Percentiles rank a stretch among this genome's conserved stretches.
phyloP scores from a whole-genome alignment of 2,888 invertebrate genomes.

The Rambutsinella grinnellia region DNA sequence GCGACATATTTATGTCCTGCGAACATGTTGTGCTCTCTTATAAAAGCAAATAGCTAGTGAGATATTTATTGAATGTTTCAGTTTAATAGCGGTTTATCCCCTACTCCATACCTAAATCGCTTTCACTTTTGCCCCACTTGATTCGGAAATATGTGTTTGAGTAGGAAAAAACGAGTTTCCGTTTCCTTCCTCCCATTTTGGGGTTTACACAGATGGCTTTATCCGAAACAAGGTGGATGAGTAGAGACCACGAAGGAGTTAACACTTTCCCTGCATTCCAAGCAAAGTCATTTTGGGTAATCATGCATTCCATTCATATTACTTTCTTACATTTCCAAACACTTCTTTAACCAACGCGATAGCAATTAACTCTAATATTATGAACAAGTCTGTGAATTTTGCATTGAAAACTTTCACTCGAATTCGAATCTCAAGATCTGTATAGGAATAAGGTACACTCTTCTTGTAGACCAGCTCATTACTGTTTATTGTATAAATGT shows the following conservation, averaged over 20 bases:
- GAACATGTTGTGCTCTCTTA: constrained; percentile 40
- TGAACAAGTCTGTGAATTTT: constrained; percentile 2
- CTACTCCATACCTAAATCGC: background rate
- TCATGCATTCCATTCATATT: constrained; percentile 2
- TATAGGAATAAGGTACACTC: background rate
- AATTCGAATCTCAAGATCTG: background rate
- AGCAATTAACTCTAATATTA: too few relatives aligned
- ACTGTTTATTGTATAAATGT: too few relatives aligned
- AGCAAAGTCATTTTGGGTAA: background rate
- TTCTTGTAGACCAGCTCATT: too few relatives aligned
- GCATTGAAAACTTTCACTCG: background rate
- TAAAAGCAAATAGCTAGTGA: constrained; percentile 47
- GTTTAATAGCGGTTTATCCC: constrained; percentile 12
- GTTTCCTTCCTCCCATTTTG: background rate
- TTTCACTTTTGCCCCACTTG: constrained; percentile 6
- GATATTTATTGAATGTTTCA: constrained; percentile 62
- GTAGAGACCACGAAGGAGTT: background rate
- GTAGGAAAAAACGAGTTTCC: background rate
- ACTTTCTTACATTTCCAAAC: background rate
- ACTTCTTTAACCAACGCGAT: too few relatives aligned
- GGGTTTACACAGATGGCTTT: background rate
- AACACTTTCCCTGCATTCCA: background rate
- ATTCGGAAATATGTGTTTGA: background rate
- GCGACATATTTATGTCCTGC: constrained; percentile 64
- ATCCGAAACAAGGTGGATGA: background rate